These are phyloP conservation scores for Armadillidium nasatum DNA, from an alignment of 1,140 invertebrate species.

Conservation along the genomic window DNA sequence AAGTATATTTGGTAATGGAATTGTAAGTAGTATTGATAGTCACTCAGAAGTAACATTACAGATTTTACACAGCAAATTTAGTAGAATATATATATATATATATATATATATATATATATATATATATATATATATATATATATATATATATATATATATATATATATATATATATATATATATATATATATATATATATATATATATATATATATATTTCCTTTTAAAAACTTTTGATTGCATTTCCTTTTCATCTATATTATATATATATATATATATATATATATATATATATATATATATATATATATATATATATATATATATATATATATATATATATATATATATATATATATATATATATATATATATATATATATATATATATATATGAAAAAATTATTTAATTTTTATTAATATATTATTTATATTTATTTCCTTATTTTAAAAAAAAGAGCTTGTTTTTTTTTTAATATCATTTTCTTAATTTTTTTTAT, in stretches of 20 bases:
- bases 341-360: conserved; percentile 21
- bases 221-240: too few relatives aligned
- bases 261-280: too few relatives aligned
- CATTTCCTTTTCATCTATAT: neutral
- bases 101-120: conserved; percentile 8
- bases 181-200: neutral
- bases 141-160: neutral
- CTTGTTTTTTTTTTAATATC: too few relatives aligned
- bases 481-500: too few relatives aligned
- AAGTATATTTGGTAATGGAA: conserved; percentile 99
- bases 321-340: conserved; percentile 20
- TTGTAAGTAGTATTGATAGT: conserved; percentile 64
- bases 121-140: conserved; percentile 12
- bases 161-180: neutral
- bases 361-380: conserved; percentile 4
- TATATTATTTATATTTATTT: too few relatives aligned
- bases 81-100: neutral
- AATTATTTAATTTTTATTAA: too few relatives aligned
- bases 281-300: conserved; percentile 5
- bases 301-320: too few relatives aligned
- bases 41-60: too few relatives aligned
- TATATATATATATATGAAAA: too few relatives aligned
- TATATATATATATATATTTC: neutral
- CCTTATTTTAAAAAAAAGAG: too few relatives aligned
- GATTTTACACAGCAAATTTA: too few relatives aligned